Base-by-base conservation (phyloP, 2,113 vertebrate genomes). In the Pogona vitticeps region DNA sequence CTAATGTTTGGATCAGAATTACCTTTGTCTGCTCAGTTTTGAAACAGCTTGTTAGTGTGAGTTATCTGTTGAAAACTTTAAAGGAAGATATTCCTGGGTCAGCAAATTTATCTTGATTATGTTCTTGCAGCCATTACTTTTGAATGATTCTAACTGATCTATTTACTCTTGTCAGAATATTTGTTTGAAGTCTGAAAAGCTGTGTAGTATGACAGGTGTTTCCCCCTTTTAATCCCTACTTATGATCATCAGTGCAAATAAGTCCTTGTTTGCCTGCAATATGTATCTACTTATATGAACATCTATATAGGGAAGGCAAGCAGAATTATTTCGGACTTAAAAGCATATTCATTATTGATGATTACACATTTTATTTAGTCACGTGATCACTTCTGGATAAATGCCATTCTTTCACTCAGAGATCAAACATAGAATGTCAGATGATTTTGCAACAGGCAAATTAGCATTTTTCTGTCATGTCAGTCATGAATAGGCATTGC, bases 31-130 rank as follows among this genome's bases (percentile, higher is more conserved):
- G 36, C 77, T 88, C 81, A 79, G n/a, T 91, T 92, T 91, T 88
- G 89, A 82, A 86, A 88, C 18, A 90, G 75, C 75, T 89, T 91
- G 63, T 71, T 91, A 93, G 83, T 89, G 84, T 65, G 78, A 15
- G 5, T 80, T 94, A 93, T 88, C 80, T 91, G 79, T 33, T 80
- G 85, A 89, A 92, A 77, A 80, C 93, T 93, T 90, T 90, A 71
- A 26, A 68, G 40, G 17, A 31, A 86, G 61, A 92, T 77, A n/a
- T 87, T 52, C 82, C 80, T 84, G 83, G 83, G 77, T 90, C 87
- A 90, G 82, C 88, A 92, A 86, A 89, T 92, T 92, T 92, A 92
- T 1, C n/a, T 36, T 76, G 33, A 67, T 76, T 88, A 13, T 67
- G 88, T 86, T 93, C 46, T 70, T 52, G 52, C 0, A 90, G 82